A percentile compares a stretch with the other conserved stretches of the same genome.
These are phyloP conservation scores for Australoheros facetus DNA, from an alignment of 2,797 vertebrate genomes.

Conservation along the genomic window DNA sequence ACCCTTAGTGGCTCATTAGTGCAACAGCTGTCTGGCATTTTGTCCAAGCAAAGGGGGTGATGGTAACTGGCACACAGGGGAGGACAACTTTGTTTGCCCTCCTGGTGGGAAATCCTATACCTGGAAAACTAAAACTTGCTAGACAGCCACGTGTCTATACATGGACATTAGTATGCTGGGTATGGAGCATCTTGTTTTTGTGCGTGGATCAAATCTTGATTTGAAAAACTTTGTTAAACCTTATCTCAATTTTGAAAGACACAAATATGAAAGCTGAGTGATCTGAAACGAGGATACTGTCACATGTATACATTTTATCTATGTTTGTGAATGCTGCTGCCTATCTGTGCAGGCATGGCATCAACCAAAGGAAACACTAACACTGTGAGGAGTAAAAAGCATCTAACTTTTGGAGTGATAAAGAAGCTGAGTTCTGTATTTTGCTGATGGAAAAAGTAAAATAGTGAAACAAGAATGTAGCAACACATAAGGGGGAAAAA, in stretches of 20 bases:
- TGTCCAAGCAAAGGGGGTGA: neutral
- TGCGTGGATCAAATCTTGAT: neutral
- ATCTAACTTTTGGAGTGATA: neutral
- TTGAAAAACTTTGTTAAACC: neutral
- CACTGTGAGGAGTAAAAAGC: neutral
- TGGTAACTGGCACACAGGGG: neutral
- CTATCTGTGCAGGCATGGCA: neutral
- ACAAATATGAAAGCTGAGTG: neutral
- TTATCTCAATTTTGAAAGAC: neutral
- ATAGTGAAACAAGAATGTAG: neutral
- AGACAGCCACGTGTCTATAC: neutral
- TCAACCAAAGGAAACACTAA: neutral
- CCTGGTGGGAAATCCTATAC: neutral
- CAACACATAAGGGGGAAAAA: neutral
- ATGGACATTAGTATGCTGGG: neutral
- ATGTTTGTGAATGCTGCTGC: neutral
- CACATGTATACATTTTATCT: neutral
- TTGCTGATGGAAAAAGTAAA: neutral
- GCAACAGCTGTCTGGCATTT: neutral
- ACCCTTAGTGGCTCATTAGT: neutral
- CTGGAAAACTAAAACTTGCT: neutral
- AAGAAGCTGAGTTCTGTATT: neutral
- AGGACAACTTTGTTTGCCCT: neutral
- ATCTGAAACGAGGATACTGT: neutral
- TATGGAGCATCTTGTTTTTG: neutral